Base-by-base conservation (phyloP, 1,140 invertebrate genomes). In the Cydia pomonella region DNA sequence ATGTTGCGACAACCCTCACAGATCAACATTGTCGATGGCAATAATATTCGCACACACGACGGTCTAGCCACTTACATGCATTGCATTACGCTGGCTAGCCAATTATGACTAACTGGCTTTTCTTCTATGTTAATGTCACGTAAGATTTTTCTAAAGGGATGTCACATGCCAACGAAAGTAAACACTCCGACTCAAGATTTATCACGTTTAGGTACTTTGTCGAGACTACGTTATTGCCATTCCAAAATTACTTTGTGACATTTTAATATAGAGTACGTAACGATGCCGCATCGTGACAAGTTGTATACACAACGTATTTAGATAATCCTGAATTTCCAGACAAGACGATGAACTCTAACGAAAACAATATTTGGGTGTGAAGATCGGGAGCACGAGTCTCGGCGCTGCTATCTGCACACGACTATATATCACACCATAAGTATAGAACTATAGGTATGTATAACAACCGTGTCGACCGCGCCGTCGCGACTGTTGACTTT, bases 61-160 rank as follows among this genome's bases (percentile, higher is more conserved):
- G 76, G 79, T 59, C 53, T 23, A 76, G 79, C 82, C 77, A 66
- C 71, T 66, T 79, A 79, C 83, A 80, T 81, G 81, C 83, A 84
- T 80, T 80, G 81, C 82, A 78, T 77, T 77, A 74, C 84, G 85
- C 84, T 79, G 88, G 85, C 86, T 86, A 82, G 85, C 83, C 87
- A 91, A 90, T 90, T 91, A 91, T 90, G 85, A 91, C 89, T 87
- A 91, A 91, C 89, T 88, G 91, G 91, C 85, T 89, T 82, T 85
- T 87, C 89, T 84, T 84, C 89, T 91, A 91, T 91, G 89, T 87
- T 92, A 92, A 92, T 92, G 87, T 87, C 85, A 79, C 81, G 83
- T 87, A 82, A 91, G 88, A 91, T 92, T 92, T 92, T 92, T 90
- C 91, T 90, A 84, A 79, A 77, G 76, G 85, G 89, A 91, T 91